phyloP scores from a whole-genome alignment of 2,113 vertebrate genomes.

The Albula goreensis region DNA sequence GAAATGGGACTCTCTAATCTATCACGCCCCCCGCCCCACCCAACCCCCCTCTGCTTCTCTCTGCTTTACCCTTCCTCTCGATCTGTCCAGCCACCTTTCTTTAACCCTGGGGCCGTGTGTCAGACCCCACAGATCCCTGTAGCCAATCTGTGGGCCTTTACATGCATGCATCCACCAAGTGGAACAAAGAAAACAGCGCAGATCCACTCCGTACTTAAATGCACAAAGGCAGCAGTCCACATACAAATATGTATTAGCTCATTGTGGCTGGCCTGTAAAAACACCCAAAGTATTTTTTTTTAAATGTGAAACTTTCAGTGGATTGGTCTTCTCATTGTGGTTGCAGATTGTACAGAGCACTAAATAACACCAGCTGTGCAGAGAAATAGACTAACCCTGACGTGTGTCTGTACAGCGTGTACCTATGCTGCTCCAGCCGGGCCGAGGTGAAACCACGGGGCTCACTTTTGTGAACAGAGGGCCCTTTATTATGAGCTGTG shows the following conservation, averaged over 20 bases:
- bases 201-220: neutral
- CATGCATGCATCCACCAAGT: neutral
- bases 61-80: constrained; percentile 1
- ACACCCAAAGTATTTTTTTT: neutral
- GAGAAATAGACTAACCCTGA: neutral
- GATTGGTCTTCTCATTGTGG: neutral
- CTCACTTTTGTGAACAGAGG: neutral
- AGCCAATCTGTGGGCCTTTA: neutral
- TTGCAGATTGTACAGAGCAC: neutral
- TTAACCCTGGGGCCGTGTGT: constrained; percentile 19
- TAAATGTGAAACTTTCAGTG: neutral
- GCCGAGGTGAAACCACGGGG: neutral
- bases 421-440: neutral
- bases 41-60: neutral
- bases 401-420: neutral
- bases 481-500: neutral
- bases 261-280: neutral
- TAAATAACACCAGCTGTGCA: neutral
- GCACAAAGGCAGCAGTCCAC: neutral
- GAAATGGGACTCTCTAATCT: constrained; percentile 38
- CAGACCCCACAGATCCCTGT: constrained; percentile 14
- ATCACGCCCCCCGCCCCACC: constrained; percentile 7
- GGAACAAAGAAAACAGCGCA: neutral
- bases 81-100: constrained; percentile 17
- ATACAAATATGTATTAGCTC: neutral